These are phyloP conservation scores for Brachionus paranguensis DNA, from an alignment of 1,140 invertebrate genomes.

Conservation along the genomic window DNA sequence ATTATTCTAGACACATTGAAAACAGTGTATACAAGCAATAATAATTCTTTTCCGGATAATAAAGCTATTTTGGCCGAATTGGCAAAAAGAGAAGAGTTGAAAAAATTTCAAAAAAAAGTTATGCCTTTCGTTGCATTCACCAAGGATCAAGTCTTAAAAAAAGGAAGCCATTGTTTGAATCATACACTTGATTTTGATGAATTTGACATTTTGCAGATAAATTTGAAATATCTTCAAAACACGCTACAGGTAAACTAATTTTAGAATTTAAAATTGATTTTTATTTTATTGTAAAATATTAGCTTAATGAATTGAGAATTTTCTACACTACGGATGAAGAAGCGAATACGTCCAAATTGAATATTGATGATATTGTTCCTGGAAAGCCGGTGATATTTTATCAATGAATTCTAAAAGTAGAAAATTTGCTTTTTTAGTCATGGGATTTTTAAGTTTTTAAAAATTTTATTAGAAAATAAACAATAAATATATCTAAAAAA, in stretches of 20 bases:
- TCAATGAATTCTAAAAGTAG: background rate
- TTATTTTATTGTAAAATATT: background rate
- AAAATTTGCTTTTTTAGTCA: background rate
- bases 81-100: slow-evolving; percentile 15
- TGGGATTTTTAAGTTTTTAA: background rate
- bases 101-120: slow-evolving; percentile 40
- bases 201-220: slow-evolving; percentile 12
- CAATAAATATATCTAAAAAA: background rate
- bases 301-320: slow-evolving; percentile 14
- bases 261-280: background rate
- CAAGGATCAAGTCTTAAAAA: slow-evolving; percentile 21
- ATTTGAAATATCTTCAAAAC: slow-evolving; percentile 30
- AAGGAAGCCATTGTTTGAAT: slow-evolving; percentile 6
- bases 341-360: background rate
- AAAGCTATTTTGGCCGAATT: slow-evolving; percentile 18
- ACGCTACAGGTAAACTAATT: background rate
- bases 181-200: slow-evolving; percentile 37
- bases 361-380: slow-evolving; percentile 32
- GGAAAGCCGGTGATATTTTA: slow-evolving; percentile 34
- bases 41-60: slow-evolving; percentile 30
- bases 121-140: slow-evolving; percentile 39
- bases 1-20: slow-evolving; percentile 35
- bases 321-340: slow-evolving; percentile 20
- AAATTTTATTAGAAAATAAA: background rate
- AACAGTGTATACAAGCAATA: background rate